phyloP scores from a whole-genome alignment of 2,797 vertebrate genomes.

The Emydoidea blandingii region DNA sequence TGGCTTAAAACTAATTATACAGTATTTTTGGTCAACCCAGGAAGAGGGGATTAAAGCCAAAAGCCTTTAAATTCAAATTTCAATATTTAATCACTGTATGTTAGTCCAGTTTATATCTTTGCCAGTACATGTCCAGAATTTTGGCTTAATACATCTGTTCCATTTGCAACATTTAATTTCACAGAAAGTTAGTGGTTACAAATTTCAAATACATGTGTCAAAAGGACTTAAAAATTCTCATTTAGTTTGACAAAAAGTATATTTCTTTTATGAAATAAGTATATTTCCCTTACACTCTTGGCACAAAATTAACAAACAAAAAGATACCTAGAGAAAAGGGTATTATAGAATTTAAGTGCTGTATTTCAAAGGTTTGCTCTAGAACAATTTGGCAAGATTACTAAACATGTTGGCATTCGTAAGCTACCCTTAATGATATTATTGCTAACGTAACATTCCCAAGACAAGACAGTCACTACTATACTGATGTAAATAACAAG shows the following conservation, averaged over 20 bases:
- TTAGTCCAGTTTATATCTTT: neutral
- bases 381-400: constrained; percentile 11
- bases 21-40: constrained; percentile 52
- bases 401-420: neutral
- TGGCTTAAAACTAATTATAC: constrained; percentile 38
- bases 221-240: constrained; percentile 28
- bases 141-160: constrained; percentile 16
- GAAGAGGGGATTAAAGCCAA: constrained; percentile 67
- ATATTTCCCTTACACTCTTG: constrained; percentile 16
- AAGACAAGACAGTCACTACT: neutral
- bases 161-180: constrained; percentile 22
- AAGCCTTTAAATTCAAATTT: constrained; percentile 65
- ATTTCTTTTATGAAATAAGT: constrained; percentile 36
- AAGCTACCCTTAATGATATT: neutral
- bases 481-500: neutral
- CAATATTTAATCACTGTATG: neutral
- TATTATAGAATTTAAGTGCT: constrained; percentile 24
- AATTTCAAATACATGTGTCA: constrained; percentile 41
- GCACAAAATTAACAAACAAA: constrained; percentile 40
- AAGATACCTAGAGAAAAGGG: neutral
- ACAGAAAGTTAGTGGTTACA: constrained; percentile 34
- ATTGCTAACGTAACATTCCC: neutral
- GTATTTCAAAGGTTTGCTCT: neutral
- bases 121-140: neutral
- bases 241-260: constrained; percentile 48